These are phyloP conservation scores for Dermatemys mawii DNA, from an alignment of 2,113 vertebrate genomes.

Conservation along the genomic window DNA sequence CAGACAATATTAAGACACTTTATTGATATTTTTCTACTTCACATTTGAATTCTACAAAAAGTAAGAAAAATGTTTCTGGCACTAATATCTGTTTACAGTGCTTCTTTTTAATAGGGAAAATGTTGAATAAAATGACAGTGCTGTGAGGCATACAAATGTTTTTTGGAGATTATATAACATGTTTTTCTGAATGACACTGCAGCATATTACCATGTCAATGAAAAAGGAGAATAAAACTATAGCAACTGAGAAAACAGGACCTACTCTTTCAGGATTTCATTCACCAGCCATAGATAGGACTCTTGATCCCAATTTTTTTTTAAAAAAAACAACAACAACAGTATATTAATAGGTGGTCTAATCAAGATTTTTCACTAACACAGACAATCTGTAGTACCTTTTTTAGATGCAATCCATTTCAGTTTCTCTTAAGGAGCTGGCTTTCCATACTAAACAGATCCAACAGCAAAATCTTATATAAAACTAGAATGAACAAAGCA, in stretches of 20 bases:
- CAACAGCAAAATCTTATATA: not conserved
- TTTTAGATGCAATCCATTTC: not conserved
- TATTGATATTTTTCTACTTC: not conserved
- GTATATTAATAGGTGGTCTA: not conserved
- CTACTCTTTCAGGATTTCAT: not conserved
- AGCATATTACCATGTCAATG: not conserved
- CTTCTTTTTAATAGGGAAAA: not conserved
- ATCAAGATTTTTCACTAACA: not conserved
- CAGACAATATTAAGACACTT: not conserved
- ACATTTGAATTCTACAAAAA: not conserved
- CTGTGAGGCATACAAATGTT: not conserved
- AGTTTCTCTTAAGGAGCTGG: not conserved
- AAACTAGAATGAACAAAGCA: not conserved
- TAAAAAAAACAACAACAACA: too few species aligned
- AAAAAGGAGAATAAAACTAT: not conserved
- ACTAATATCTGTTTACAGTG: not conserved
- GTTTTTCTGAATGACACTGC: constrained; percentile 1
- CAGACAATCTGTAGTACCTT: not conserved
- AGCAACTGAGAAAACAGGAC: not conserved
- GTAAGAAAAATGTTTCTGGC: fast-evolving
- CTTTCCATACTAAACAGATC: not conserved
- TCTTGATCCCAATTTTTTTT: not conserved
- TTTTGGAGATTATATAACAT: constrained; percentile 67
- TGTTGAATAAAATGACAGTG: not conserved
- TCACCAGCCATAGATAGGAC: not conserved